Evolutionary conservation across 2,888 invertebrate genomes (phyloP).

Genomic region (Colletes collaris): DNA sequence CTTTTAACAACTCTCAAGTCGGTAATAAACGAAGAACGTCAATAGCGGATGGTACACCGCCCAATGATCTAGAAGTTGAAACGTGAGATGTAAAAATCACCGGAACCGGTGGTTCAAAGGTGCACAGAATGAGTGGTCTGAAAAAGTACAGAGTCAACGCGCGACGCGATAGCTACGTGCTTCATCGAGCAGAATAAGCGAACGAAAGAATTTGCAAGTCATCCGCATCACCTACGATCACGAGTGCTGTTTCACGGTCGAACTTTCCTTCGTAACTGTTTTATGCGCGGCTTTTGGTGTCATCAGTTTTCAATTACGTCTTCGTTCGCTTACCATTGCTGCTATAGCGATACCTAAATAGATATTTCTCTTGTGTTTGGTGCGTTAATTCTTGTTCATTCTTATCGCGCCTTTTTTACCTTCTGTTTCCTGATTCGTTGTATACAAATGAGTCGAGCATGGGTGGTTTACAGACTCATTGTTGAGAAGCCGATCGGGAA

Average conservation of each 20-base stretch:
- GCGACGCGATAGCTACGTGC: constrained; percentile 39
- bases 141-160: constrained; percentile 21
- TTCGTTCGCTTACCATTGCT: not conserved
- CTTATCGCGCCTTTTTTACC: not conserved
- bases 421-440: not conserved
- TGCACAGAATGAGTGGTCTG: constrained; percentile 4
- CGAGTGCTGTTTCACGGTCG: constrained; percentile 71
- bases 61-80: not conserved
- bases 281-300: constrained; percentile 5
- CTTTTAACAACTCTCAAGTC: not conserved
- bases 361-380: too few species aligned
- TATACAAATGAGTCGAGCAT: not conserved
- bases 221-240: constrained; percentile 73
- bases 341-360: too few species aligned
- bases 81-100: not conserved
- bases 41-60: not conserved
- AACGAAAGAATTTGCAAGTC: constrained; percentile 65
- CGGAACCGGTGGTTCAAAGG: constrained; percentile 24
- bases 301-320: not conserved
- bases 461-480: constrained; percentile 3
- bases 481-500: constrained; percentile 8
- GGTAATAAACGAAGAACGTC: not conserved
- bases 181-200: constrained; percentile 37
- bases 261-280: constrained; percentile 50
- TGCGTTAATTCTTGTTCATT: not conserved